phyloP scores from a whole-genome alignment of 1,140 invertebrate species.

The Heliothis subflexa region DNA sequence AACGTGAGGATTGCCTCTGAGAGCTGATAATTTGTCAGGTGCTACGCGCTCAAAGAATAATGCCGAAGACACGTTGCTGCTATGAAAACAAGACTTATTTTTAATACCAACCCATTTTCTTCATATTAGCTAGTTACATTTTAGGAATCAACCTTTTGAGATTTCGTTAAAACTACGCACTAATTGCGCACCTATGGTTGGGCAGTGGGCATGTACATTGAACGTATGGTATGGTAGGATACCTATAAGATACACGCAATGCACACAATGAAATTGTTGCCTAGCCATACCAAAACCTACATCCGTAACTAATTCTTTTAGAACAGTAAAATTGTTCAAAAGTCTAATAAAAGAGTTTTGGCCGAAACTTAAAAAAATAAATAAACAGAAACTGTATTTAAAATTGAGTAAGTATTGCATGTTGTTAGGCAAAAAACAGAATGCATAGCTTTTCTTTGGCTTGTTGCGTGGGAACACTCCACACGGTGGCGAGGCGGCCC shows the following conservation, averaged over 20 bases:
- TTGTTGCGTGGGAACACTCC: slow-evolving; percentile 76
- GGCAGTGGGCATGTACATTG: too few species aligned
- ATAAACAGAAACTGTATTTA: background rate
- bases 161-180: too few species aligned
- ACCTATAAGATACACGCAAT: too few species aligned
- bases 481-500: slow-evolving; percentile 62
- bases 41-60: slow-evolving; percentile 70
- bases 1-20: slow-evolving; percentile 79
- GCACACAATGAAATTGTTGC: too few species aligned
- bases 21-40: slow-evolving; percentile 82
- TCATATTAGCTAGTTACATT: background rate
- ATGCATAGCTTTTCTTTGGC: slow-evolving; percentile 66
- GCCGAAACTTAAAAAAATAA: background rate
- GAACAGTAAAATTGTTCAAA: too few species aligned
- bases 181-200: too few species aligned
- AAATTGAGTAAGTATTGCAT: background rate
- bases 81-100: too few species aligned
- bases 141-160: too few species aligned
- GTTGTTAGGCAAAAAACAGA: slow-evolving; percentile 3
- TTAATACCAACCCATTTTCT: background rate
- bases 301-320: too few species aligned
- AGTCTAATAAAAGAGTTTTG: too few species aligned
- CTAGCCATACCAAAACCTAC: too few species aligned
- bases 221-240: too few species aligned
- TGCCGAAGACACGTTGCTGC: background rate